phyloP scores from a whole-genome alignment of 2,888 invertebrate genomes.

The Erebia palarica region DNA sequence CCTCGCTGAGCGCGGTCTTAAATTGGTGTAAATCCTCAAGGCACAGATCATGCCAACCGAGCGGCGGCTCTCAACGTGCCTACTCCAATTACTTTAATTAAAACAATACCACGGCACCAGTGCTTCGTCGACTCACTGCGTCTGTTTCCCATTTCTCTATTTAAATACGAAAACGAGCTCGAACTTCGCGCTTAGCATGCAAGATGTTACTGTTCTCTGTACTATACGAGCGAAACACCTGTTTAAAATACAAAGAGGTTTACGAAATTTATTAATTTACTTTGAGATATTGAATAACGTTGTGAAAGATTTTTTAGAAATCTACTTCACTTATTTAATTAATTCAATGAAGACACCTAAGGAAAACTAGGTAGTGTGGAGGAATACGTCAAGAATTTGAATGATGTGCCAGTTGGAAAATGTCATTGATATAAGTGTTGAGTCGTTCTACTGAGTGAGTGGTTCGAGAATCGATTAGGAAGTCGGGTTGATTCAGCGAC shows the following conservation, averaged over 20 bases:
- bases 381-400: not conserved
- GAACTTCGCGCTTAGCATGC: slow-evolving; percentile 72
- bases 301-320: not conserved
- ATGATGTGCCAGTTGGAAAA: slow-evolving; percentile 40
- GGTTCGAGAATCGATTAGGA: slow-evolving; percentile 76
- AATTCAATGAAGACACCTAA: not conserved
- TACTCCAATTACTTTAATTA: slow-evolving; percentile 83
- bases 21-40: slow-evolving; percentile 81
- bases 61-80: slow-evolving; percentile 76
- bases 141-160: slow-evolving; percentile 82
- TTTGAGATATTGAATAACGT: slow-evolving; percentile 7
- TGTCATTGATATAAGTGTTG: slow-evolving; percentile 59
- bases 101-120: slow-evolving; percentile 80
- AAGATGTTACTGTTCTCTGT: slow-evolving; percentile 71
- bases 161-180: slow-evolving; percentile 81
- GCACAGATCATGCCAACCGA: slow-evolving; percentile 78
- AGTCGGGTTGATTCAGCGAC: slow-evolving; percentile 77
- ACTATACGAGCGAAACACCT: slow-evolving; percentile 56
- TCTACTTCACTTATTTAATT: not conserved
- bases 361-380: not conserved
- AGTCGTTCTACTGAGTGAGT: slow-evolving; percentile 58
- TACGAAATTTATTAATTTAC: not conserved
- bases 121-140: slow-evolving; percentile 77
- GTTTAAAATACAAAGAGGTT: slow-evolving; percentile 34
- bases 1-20: slow-evolving; percentile 70